Percentiles rank a stretch among this genome's conserved stretches.
Conservation (phyloP, 2,113 vertebrate species). For the Tor tambroides region DNA sequence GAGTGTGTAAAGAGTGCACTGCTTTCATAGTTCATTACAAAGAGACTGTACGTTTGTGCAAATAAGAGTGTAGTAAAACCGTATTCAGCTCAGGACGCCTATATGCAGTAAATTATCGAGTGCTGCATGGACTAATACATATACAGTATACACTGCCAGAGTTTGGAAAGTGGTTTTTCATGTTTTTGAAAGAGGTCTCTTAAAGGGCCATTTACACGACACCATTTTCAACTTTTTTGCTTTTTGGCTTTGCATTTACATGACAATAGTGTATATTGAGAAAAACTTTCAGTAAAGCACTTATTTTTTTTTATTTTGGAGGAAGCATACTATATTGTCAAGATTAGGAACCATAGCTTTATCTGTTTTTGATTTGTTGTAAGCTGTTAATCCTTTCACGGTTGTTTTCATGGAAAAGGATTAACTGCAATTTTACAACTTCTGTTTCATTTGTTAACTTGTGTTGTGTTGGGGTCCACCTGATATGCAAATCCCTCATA, state of each 20-base stretch:
- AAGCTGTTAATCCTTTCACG: conserved; percentile 22
- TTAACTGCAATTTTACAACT: conserved; percentile 22
- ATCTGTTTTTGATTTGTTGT: conserved; percentile 35
- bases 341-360: conserved; percentile 27
- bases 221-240: too few species aligned
- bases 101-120: not conserved
- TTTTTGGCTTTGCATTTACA: too few species aligned
- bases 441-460: conserved; percentile 38
- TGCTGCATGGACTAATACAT: too few species aligned
- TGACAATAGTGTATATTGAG: too few species aligned
- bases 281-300: not conserved
- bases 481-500: conserved; percentile 4
- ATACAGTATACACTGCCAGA: not conserved
- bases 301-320: not conserved
- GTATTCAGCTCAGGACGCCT: not conserved
- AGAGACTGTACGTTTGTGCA: not conserved
- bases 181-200: not conserved
- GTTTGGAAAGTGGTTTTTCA: not conserved
- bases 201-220: too few species aligned
- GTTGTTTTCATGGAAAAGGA: conserved; percentile 13
- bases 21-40: conserved; percentile 24
- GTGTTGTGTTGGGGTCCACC: not conserved
- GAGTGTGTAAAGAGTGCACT: not conserved
- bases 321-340: not conserved
- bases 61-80: not conserved